Evolutionary conservation across 2,797 vertebrate species (phyloP), one percentile per base, ranked within the genome.

Genomic region (Coreius guichenoti): DNA sequence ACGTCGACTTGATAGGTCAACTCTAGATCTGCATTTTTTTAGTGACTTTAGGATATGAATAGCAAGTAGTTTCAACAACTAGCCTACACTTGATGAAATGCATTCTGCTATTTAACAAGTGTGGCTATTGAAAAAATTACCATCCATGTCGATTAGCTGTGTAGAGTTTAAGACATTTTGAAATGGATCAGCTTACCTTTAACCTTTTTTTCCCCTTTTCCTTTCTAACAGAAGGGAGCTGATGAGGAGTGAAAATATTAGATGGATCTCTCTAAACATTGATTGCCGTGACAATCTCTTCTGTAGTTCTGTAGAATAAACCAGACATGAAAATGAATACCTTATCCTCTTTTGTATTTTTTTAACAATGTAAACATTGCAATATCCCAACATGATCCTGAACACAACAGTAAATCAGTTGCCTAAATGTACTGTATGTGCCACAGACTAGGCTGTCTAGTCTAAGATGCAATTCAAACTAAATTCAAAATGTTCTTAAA

Each of bases 251-350:
- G 81, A 86, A 74, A 72, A 78, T 86, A 47, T 39, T 16, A n/a
- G 14, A 3, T 65, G 43, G 80, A 51, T 63, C 43, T 77, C 80
- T 76, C 26, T 31, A 77, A 68, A 47, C 23, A n/a, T 8, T 17
- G 80, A 58, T 33, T 82, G 65, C 65, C 72, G 5, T 74, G 51
- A n/a, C 63, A 43, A 45, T 67, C 65, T 69, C 80, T 80, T 78
- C 43, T 88, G 36, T 86, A 87, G 83, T 33, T 83, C 12, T 75
- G 47, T 81, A 88, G 86, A 88, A 87, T 88, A 87, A 90, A 90
- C 31, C 56, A 39, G 8, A 61, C 51, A 31, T 77, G 63, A 49
- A 84, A 75, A 81, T 21, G 1, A 74, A 72, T 29, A 39, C 56
- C 31, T 39, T 8, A 36, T 65, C 8, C 31, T 75, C 21, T 67